Base-by-base conservation (phyloP, 2,797 vertebrate species). In the Melopsittacus undulatus region DNA sequence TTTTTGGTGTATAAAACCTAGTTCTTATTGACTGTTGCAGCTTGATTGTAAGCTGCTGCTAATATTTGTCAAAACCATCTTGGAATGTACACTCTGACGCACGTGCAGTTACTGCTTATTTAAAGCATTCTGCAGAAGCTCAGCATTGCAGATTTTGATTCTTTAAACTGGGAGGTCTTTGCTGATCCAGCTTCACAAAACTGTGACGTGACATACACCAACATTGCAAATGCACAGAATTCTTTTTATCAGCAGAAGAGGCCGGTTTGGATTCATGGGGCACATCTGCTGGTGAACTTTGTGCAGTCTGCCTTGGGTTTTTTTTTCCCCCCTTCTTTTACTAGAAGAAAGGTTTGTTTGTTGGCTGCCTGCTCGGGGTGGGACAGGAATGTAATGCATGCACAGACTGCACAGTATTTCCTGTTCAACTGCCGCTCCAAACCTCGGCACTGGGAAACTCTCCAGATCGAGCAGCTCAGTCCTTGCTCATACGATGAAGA, bases 311-410 rank as follows among this genome's bases (percentile, higher is more conserved):
- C 61, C 43, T 63, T n/a, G 36, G 24, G 3, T 11, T 29, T 8
- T n/a, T 9, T 23, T 8, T 10, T 7, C 11, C 21, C 3, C 13
- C 16, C 13, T 51, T 56, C 29, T 96, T 97, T 97, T 86, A 88
- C 94, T 96, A 97, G 98, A 97, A 98, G 98, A 98, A 98, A 98
- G 98, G 95, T 97, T 95, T 97, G 98, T 98, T 98, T 98, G 98
- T 98, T 97, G 98, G 98, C 97, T 56, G 95, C 97, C 97, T 80
- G 96, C 96, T 97, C 95, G 67, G 98, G 98, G 98, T 89, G 98
- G 98, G 98, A 97, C 97, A 98, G 98, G 98, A 98, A 98, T 98
- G 98, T 95, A 73, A 98, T 97, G 97, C 98, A 98, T 98, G 98
- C 98, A 97, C 95, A 98, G 98, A 98, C 98, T 97, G 98, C 96